Evolutionary conservation across 1,140 invertebrate genomes (phyloP).

Genomic region (Himalopsyche phryganea): DNA sequence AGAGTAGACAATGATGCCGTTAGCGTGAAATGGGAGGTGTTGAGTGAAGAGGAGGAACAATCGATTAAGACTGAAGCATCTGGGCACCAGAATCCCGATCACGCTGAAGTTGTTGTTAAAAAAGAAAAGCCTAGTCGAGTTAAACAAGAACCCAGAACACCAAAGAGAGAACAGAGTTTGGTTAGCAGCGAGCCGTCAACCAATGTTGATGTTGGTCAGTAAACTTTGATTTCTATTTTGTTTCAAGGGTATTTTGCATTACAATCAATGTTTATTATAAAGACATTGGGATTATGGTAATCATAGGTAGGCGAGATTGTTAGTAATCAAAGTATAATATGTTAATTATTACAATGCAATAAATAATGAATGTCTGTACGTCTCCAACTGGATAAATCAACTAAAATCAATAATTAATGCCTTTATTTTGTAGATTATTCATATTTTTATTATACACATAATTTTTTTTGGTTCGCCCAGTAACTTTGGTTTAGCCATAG

Average conservation of each 20-base stretch:
- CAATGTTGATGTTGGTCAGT: slow-evolving; percentile 52
- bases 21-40: slow-evolving; percentile 87
- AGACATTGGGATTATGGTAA: too few species aligned
- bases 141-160: slow-evolving; percentile 39
- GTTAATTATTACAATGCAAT: too few species aligned
- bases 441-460: too few species aligned
- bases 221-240: slow-evolving; percentile 2
- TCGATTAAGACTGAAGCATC: slow-evolving; percentile 36
- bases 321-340: too few species aligned
- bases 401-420: too few species aligned
- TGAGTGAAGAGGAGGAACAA: slow-evolving; percentile 84
- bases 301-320: too few species aligned
- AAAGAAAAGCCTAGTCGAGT: slow-evolving; percentile 40
- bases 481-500: too few species aligned
- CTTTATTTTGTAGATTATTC: too few species aligned
- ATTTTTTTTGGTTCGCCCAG: too few species aligned
- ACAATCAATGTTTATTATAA: neutral
- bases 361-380: too few species aligned
- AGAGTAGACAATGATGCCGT: slow-evolving; percentile 90
- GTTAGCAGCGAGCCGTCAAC: slow-evolving; percentile 8
- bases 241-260: neutral
- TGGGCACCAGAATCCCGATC: slow-evolving; percentile 35
- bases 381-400: too few species aligned
- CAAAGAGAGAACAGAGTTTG: slow-evolving; percentile 39
- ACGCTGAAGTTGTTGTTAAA: slow-evolving; percentile 36